Conservation (phyloP, 2,797 vertebrate genomes). For the Phrynocephalus forsythii region DNA sequence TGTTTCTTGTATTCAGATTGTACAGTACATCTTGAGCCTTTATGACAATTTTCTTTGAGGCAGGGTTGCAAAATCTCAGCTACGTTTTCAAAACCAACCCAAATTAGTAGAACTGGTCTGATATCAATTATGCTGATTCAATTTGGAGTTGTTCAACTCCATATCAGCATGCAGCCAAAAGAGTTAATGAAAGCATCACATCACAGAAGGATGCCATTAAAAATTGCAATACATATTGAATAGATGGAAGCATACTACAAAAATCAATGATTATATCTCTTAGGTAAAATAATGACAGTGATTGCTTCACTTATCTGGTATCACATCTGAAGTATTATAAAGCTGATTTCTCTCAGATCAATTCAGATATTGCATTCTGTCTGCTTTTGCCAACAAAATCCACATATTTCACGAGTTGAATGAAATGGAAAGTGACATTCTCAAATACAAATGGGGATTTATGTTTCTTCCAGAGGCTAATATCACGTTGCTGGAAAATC, state of each 20-base stretch:
- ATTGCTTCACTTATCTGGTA: background rate
- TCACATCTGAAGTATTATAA: background rate
- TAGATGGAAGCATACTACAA: background rate
- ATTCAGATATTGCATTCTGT: background rate
- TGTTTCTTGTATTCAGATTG: no score
- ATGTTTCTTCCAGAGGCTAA: slow-evolving; percentile 12
- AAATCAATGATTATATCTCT: background rate
- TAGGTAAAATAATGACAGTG: background rate
- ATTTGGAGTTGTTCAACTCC: background rate
- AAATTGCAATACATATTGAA: background rate
- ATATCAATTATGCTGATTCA: background rate
- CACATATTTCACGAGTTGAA: background rate
- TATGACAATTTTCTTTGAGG: background rate
- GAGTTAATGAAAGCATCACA: background rate
- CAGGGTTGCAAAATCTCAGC: background rate
- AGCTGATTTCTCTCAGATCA: background rate
- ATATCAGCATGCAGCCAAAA: background rate
- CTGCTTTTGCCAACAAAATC: background rate
- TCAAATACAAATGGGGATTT: slow-evolving; percentile 15
- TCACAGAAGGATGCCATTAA: background rate
- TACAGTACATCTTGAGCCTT: background rate
- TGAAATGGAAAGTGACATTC: slow-evolving; percentile 22
- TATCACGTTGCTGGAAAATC: slow-evolving; percentile 22
- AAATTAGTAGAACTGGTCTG: background rate
- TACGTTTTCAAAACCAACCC: fast-evolving